Conservation (phyloP, 2,888 invertebrate species). For the Caenorhabditis sp. region DNA sequence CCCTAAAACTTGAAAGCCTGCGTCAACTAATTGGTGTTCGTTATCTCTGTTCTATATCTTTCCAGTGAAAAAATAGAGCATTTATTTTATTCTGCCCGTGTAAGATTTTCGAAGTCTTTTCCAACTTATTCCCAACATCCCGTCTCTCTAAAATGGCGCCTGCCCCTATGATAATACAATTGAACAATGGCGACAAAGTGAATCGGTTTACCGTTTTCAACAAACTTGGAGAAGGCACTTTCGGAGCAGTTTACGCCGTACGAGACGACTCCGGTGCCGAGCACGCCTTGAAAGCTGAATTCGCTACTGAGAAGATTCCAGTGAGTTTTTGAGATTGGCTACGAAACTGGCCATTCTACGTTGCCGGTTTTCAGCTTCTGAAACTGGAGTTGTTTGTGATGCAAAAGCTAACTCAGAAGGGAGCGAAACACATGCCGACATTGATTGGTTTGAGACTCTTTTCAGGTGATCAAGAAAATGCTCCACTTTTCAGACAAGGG, state of each 20-base stretch:
- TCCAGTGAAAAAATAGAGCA: neutral
- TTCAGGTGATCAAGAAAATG: neutral
- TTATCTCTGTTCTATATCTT: no score
- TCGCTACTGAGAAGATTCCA: constrained; percentile 67
- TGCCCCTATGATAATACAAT: constrained; percentile 59
- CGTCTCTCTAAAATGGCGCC: constrained; percentile 31
- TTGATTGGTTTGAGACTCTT: constrained; percentile 52
- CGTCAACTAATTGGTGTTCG: no score
- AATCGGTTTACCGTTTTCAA: constrained; percentile 68
- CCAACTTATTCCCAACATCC: neutral
- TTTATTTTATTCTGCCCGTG: neutral
- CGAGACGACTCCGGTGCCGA: constrained; percentile 59
- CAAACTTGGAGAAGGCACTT: constrained; percentile 78
- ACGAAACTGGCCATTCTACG: no score
- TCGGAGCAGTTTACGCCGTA: constrained; percentile 77
- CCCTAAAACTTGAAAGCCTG: no score
- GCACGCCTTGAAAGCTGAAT: constrained; percentile 76
- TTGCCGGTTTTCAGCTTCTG: constrained; percentile 64
- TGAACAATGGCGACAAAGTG: constrained; percentile 63
- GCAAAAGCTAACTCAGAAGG: constrained; percentile 68
- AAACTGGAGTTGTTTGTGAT: constrained; percentile 77
- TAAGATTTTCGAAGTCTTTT: neutral
- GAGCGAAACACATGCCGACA: constrained; percentile 72
- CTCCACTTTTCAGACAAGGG: constrained; percentile 65
- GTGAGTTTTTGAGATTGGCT: constrained; percentile 18